phyloP scores from a whole-genome alignment of 2,888 invertebrate species.

The Mechanitis messenoides region DNA sequence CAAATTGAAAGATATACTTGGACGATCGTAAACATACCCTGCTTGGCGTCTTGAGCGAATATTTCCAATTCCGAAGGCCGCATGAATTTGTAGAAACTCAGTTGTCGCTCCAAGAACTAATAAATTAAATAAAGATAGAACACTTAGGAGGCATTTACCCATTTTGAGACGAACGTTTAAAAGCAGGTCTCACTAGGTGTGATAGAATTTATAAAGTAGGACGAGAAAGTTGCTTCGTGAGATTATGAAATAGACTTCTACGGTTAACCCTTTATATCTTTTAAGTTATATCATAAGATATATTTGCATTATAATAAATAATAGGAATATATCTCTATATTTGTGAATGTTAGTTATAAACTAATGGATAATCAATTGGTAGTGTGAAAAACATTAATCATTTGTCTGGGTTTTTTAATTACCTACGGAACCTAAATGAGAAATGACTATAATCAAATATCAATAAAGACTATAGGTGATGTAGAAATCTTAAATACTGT shows the following conservation, averaged over 20 bases:
- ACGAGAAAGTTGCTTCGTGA: constrained; percentile 42
- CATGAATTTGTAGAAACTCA: constrained; percentile 12
- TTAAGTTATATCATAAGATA: too few relatives aligned
- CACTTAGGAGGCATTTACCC: constrained; percentile 33
- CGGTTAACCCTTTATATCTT: constrained; percentile 39
- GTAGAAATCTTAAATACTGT: too few relatives aligned
- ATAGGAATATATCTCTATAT: too few relatives aligned
- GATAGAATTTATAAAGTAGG: constrained; percentile 53
- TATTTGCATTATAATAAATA: too few relatives aligned
- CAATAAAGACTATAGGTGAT: too few relatives aligned
- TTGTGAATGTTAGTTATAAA: too few relatives aligned
- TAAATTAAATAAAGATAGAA: constrained; percentile 30
- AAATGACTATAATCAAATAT: too few relatives aligned
- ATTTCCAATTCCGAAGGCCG: constrained; percentile 17
- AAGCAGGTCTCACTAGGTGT: constrained; percentile 40
- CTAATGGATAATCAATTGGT: too few relatives aligned
- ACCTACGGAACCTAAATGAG: too few relatives aligned
- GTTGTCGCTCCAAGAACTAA: constrained; percentile 25
- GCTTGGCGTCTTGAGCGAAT: constrained; percentile 56
- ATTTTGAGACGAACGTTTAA: constrained; percentile 40
- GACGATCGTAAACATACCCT: constrained; percentile 66
- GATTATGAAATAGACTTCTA: constrained; percentile 47
- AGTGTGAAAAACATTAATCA: too few relatives aligned
- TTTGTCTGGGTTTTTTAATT: too few relatives aligned
- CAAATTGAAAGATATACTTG: constrained; percentile 61